phyloP scores from a whole-genome alignment of 2,797 vertebrate species.

The Thaleichthys pacificus region DNA sequence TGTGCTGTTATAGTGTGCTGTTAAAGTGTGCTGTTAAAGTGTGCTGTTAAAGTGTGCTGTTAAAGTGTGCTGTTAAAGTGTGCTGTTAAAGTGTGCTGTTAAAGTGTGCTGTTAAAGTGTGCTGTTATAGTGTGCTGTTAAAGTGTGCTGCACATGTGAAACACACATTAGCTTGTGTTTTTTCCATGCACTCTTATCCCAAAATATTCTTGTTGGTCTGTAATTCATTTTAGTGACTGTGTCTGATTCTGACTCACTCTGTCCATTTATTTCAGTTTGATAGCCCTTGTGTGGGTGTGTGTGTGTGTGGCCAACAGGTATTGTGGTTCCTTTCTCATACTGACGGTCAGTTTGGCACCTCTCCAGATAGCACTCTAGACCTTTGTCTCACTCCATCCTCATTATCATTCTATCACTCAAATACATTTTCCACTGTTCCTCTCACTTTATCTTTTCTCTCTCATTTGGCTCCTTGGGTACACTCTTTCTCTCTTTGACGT shows the following conservation, averaged over 20 bases:
- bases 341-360: constrained; percentile 1
- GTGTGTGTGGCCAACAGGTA: neutral
- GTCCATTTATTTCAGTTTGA: neutral
- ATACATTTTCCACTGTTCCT: neutral
- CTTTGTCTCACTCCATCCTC: neutral
- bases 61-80: no score
- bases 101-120: neutral
- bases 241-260: no score
- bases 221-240: no score
- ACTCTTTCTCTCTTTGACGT: neutral
- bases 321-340: constrained; percentile 3
- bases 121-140: neutral
- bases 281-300: neutral
- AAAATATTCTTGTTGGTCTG: no score
- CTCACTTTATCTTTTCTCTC: constrained; percentile 2
- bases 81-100: no score
- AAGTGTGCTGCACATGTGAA: neutral
- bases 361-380: constrained; percentile 5
- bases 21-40: neutral
- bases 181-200: no score
- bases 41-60: no score
- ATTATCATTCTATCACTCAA: constrained; percentile 21
- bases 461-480: neutral
- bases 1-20: neutral
- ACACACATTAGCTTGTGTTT: neutral